Evolutionary conservation across 2,888 invertebrate species (phyloP), one percentile per base, ranked within the genome.

Genomic region (Melanostoma scalare): DNA sequence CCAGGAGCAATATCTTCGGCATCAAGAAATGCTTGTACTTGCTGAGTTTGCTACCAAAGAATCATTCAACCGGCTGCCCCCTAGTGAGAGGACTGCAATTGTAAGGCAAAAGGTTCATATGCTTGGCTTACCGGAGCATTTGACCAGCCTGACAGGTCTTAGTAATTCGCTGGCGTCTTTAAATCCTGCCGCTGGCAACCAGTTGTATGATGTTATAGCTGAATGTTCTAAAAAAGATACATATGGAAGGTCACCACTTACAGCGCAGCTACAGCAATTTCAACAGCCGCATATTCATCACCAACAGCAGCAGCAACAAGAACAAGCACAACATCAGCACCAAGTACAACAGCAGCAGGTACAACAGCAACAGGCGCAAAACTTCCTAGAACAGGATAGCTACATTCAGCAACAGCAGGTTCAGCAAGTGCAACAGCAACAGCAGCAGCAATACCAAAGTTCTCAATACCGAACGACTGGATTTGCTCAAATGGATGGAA

Each of bases 1-100:
- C 0, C 90, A 90, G 53, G 89, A 91, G 68, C 89, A 90, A 38
- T 90, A 89, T 72, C 81, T 90, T 8, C 88, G 89, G 44, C 90
- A 89, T 50, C 90, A 91, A 61, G 90, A 91, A 69, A 88, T 88
- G 74, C 72, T 89, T 10, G 88, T 91, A 2, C 40, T 88, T 0
- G 84, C 87, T 0, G 90, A 90, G 33, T 86, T 90, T 1, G 86
- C 89, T 0, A 88, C 89, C 4, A 89, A 89, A 72, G 91, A 91
- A 4, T 87, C 89, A 35, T 91, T 90, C 65, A 88, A 88, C 38
- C 87, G 88, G 0, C 76, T 90, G 36, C 87, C 88, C 20, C 86
- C 88, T 0, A 87, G 87, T 2, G 90, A 91, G 42, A 88, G 88
- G 3, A 89, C 91, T 33, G 85, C 88, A n/a, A 82, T 90, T 42